Evolutionary conservation across 1,140 invertebrate species (phyloP).

Genomic region (Papilio glaucus): DNA sequence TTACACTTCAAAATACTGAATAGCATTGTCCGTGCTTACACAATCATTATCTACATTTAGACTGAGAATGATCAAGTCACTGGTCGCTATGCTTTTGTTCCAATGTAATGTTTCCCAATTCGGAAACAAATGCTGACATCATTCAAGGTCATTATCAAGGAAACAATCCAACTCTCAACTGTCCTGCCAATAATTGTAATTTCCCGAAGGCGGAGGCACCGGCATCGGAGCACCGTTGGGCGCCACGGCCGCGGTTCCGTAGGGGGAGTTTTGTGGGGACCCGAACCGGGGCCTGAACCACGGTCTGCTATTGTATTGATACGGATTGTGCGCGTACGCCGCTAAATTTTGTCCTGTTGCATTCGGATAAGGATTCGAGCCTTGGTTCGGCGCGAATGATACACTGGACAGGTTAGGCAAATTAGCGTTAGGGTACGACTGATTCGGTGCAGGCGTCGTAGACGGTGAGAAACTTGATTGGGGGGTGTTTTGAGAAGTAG

Average conservation of each 20-base stretch:
- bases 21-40: slow-evolving; percentile 2
- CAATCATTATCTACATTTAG: not conserved
- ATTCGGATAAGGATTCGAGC: slow-evolving; percentile 72
- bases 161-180: slow-evolving; percentile 69
- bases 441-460: slow-evolving; percentile 69
- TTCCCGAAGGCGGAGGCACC: slow-evolving; percentile 64
- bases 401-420: slow-evolving; percentile 65
- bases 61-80: slow-evolving; percentile 7
- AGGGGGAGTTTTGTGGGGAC: slow-evolving; percentile 70
- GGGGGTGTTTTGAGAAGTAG: slow-evolving; percentile 58
- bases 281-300: slow-evolving; percentile 75
- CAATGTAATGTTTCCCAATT: slow-evolving; percentile 18
- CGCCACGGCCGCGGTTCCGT: slow-evolving; percentile 57
- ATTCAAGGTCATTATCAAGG: slow-evolving; percentile 44
- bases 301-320: slow-evolving; percentile 69
- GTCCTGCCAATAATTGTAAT: slow-evolving; percentile 78
- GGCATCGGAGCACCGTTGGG: slow-evolving; percentile 64
- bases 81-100: not conserved
- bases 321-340: slow-evolving; percentile 75
- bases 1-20: slow-evolving; percentile 15
- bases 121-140: slow-evolving; percentile 39
- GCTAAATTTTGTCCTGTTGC: slow-evolving; percentile 77
- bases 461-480: slow-evolving; percentile 71
- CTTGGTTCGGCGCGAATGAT: slow-evolving; percentile 58
- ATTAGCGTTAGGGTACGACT: slow-evolving; percentile 56